These are phyloP conservation scores for Leptogaster cylindrica DNA, from an alignment of 2,888 invertebrate genomes.

Conservation along the genomic window DNA sequence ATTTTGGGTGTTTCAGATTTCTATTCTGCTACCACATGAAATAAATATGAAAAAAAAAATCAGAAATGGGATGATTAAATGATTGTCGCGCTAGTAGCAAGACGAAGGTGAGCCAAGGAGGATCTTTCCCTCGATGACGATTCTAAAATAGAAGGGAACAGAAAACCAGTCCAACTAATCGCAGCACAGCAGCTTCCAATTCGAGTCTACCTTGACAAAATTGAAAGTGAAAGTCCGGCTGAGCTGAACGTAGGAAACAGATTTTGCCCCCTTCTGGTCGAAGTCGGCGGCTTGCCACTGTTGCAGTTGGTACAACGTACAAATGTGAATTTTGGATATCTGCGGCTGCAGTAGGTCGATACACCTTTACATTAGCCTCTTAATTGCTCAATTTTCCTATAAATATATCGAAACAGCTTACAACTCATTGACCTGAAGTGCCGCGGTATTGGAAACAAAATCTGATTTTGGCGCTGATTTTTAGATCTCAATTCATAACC, in stretches of 20 bases:
- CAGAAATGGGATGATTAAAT: slow-evolving; percentile 13
- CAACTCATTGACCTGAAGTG: too few species aligned
- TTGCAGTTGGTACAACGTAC: not conserved
- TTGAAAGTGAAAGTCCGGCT: slow-evolving; percentile 30
- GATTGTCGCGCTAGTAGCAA: not conserved
- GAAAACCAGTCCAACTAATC: not conserved
- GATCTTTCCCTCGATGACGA: not conserved
- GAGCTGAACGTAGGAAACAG: slow-evolving; percentile 23
- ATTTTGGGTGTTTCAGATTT: slow-evolving; percentile 23
- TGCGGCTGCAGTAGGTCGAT: not conserved
- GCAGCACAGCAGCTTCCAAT: not conserved
- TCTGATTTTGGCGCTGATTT: too few species aligned
- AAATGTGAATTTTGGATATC: not conserved
- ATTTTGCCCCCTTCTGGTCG: too few species aligned
- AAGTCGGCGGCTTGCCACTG: too few species aligned
- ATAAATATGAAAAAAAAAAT: not conserved
- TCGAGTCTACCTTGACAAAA: slow-evolving; percentile 27
- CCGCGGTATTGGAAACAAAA: too few species aligned
- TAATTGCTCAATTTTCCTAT: slow-evolving; percentile 26
- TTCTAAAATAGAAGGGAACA: slow-evolving; percentile 30
- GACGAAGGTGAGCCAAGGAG: not conserved
- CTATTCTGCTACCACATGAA: not conserved
- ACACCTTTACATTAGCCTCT: not conserved
- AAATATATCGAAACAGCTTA: too few species aligned
- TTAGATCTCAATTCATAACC: too few species aligned